Evolutionary conservation across 2,113 vertebrate species (phyloP), one percentile per base, ranked within the genome.

Genomic region (Hirundichthys speculiger): DNA sequence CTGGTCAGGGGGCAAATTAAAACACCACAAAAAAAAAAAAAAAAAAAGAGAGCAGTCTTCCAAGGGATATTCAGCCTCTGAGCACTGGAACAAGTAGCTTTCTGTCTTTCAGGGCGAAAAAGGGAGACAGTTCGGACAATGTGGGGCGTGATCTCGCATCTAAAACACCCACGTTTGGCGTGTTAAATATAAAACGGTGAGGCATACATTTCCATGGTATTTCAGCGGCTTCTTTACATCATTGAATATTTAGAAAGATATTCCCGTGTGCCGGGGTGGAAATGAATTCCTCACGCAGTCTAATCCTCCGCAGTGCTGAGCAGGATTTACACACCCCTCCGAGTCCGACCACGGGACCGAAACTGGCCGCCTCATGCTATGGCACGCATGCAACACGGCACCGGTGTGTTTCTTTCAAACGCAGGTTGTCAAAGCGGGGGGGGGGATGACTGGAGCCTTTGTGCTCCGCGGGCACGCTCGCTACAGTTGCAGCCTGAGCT

Each of bases 1-100:
- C 80, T 90, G 86, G 84, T 75, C 76, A 72, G 68, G 79, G 78
- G 75, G 75, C 77, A 75, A 84, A 80, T 86, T 80, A 81, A 84
- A 45, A 77, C 72, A 57, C 78, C 56, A 85, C 77, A 79, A 74
- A 11, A 22, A 22, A 20, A 22, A 14, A 6, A 34, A 3, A 27
- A 6, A 27, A 22, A 74, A 82, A 77, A 80, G 79, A 74, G 83
- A 69, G 71, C 46, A 14, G 48, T 52, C 55, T 79, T 84, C 75
- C 59, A 56, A 69, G 65, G 67, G 64, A 67, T 47, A 53, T 61
- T 68, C 58, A 47, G 61, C 50, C 43, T 71, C 58, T 2, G 62
- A 64, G 63, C 73, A 38, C 15, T 1, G 39, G 7, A 60, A 52
- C 5, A 21, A 69, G 59, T 13, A 27, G 25, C 3, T 27, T 27